Conservation (phyloP, 2,113 vertebrate species). For the Bambusicola thoracicus region DNA sequence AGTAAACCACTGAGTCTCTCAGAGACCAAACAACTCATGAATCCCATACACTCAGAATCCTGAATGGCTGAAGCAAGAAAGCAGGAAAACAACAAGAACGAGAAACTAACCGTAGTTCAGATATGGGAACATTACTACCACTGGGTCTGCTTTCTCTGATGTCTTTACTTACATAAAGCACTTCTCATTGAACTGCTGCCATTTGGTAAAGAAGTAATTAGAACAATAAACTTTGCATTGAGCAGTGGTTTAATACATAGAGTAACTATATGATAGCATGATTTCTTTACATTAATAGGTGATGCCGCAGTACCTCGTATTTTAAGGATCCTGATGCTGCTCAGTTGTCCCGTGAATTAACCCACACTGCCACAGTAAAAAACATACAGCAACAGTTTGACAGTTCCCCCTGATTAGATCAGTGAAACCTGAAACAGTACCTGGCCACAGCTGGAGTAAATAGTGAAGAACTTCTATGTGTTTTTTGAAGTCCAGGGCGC, state of each 20-base stretch:
- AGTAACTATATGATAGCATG: neutral
- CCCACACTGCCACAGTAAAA: neutral
- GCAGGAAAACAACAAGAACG: accelerated
- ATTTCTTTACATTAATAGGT: neutral
- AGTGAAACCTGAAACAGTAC: constrained; percentile 74
- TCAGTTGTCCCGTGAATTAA: neutral
- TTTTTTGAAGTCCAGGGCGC: constrained; percentile 97
- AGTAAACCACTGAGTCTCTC: accelerated
- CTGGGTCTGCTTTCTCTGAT: neutral
- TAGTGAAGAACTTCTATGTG: constrained; percentile 99
- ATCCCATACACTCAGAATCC: neutral
- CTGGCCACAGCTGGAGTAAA: constrained; percentile 97
- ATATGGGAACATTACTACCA: neutral
- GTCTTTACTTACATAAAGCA: neutral
- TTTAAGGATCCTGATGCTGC: neutral
- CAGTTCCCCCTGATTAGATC: neutral
- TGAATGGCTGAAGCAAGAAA: neutral
- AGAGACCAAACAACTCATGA: neutral
- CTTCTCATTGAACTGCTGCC: neutral
- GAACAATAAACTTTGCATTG: neutral
- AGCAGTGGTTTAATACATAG: neutral
- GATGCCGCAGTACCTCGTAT: neutral
- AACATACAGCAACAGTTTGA: neutral
- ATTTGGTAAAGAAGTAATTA: neutral
- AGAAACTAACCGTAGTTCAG: neutral